Base-by-base conservation (phyloP, 2,888 invertebrate species). In the Neoascia interrupta region DNA sequence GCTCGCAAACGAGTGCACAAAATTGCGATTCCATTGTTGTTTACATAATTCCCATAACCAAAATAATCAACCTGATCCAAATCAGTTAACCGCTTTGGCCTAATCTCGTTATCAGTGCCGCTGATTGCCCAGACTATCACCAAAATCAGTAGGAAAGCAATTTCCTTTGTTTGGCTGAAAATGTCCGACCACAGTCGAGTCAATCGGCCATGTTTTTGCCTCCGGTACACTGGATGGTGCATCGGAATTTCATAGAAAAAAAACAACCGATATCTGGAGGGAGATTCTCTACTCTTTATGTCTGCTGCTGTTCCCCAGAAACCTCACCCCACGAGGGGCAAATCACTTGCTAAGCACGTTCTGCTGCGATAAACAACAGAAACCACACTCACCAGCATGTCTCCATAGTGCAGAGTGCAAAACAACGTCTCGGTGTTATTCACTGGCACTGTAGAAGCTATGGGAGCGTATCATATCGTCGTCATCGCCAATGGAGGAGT, bases 1-100 rank as follows among this genome's bases (percentile, higher is more conserved):
- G 84, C 84, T 85, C 69, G 85, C 47, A 84, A 84, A 85, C 84
- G 84, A 85, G 84, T 84, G 11, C n/a, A n/a, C 19, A 47, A 36
- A 51, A 31, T 41, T 43, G 15, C 2, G 4, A 23, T 51, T 53
- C 31, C 34, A 1, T 13, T 15, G 18, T 61, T 61, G 61, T 41
- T 63, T 61, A 70, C 41, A 43, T 51, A 0, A 10, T 4, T 10
- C 34, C 26, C 58, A 16, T 13, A 10, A 0, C 13, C 10, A 21
- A n/a, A n/a, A n/a, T n/a, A n/a, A n/a, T n/a, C n/a, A n/a, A n/a
- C n/a, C n/a, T n/a, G n/a, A n/a, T n/a, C n/a, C n/a, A n/a, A n/a
- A n/a, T n/a, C n/a, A n/a, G n/a, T n/a, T n/a, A n/a, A n/a, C n/a
- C n/a, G n/a, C n/a, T n/a, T n/a, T n/a, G n/a, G n/a, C n/a, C n/a